Evolutionary conservation across 2,888 invertebrate species (phyloP).

Genomic region (Odontocolon sp.): DNA sequence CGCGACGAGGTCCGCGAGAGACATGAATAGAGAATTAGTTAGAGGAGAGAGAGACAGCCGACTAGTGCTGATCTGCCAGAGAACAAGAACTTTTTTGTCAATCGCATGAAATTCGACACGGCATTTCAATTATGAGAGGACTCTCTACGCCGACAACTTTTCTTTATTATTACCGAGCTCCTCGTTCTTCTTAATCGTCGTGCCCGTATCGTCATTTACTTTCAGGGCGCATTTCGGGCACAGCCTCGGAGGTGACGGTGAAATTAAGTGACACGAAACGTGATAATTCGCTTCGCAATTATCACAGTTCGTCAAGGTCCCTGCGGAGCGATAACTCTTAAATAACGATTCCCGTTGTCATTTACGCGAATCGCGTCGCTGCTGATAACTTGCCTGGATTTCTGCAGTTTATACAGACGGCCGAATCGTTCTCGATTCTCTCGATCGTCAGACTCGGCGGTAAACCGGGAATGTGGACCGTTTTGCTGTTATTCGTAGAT

Average conservation of each 20-base stretch:
- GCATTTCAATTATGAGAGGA: conserved; percentile 24
- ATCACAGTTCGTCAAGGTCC: conserved; percentile 81
- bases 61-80: conserved; percentile 62
- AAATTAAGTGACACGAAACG: conserved; percentile 82
- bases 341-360: background rate
- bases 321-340: conserved; percentile 69
- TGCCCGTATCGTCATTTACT: conserved; percentile 51
- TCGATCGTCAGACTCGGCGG: conserved; percentile 83
- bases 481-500: conserved; percentile 67
- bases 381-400: conserved; percentile 79
- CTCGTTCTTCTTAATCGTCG: conserved; percentile 70
- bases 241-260: conserved; percentile 80
- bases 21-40: background rate
- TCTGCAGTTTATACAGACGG: conserved; percentile 81
- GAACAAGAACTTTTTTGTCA: conserved; percentile 77
- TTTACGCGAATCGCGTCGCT: background rate
- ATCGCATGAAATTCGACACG: conserved; percentile 69
- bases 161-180: conserved; percentile 71
- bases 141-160: conserved; percentile 24
- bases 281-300: conserved; percentile 82
- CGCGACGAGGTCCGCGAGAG: background rate
- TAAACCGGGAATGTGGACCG: conserved; percentile 81
- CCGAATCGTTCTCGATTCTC: conserved; percentile 80
- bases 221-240: conserved; percentile 81
- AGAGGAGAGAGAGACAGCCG: background rate